These are phyloP conservation scores for Mantis religiosa DNA, from an alignment of 2,888 invertebrate species.

Conservation along the genomic window DNA sequence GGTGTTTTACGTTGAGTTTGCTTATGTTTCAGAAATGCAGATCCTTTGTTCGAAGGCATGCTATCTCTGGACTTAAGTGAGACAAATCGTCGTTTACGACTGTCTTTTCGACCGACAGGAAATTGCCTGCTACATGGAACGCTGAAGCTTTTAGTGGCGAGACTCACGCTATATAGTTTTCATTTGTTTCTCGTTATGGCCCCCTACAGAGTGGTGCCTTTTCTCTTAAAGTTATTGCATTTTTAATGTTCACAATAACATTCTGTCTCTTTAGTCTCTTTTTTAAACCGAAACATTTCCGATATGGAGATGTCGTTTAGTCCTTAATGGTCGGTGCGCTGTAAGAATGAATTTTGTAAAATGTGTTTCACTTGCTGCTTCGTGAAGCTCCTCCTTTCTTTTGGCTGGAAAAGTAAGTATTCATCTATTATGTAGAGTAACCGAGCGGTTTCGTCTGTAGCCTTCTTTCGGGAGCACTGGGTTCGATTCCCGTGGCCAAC, in stretches of 20 bases:
- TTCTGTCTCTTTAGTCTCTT: not conserved
- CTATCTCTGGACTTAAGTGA: not conserved
- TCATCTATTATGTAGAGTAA: no score
- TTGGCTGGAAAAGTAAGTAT: no score
- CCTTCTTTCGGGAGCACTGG: no score
- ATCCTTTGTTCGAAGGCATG: not conserved
- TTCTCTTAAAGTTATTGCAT: conserved; percentile 8
- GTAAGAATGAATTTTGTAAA: no score
- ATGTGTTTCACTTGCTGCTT: no score
- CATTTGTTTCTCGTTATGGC: conserved; percentile 6
- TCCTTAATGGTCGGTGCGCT: not conserved
- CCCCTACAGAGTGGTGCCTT: not conserved
- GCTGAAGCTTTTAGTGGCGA: not conserved
- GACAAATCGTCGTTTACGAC: not conserved
- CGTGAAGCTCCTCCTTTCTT: no score
- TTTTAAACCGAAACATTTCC: not conserved
- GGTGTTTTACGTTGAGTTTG: not conserved
- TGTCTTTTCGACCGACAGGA: not conserved
- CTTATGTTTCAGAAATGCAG: not conserved
- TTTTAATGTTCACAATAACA: conserved; percentile 1
- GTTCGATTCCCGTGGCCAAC: no score
- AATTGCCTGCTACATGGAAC: not conserved
- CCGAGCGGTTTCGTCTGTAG: no score
- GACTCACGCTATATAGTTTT: not conserved
- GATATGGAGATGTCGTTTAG: not conserved